phyloP scores from a whole-genome alignment of 35 echinoderm and acorn worm species.

The Amphiura filiformis region DNA sequence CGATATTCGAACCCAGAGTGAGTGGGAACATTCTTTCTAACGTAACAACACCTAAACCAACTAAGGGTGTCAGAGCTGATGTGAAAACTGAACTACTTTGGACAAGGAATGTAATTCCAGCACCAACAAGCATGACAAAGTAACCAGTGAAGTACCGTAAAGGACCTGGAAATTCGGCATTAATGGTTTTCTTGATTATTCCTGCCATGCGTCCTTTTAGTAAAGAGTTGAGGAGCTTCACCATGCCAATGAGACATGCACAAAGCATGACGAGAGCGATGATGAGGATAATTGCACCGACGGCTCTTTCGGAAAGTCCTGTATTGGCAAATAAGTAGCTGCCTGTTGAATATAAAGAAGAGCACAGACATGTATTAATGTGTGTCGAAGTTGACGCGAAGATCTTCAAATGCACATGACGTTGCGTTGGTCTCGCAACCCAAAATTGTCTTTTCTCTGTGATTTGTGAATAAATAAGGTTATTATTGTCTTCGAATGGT shows the following conservation, averaged over 20 bases:
- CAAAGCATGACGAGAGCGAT: slow-evolving; percentile 61
- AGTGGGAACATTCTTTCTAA: slow-evolving; percentile 87
- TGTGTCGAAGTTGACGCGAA: no score
- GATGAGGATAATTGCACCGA: slow-evolving; percentile 76
- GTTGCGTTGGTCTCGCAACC: no score
- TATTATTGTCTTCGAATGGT: no score
- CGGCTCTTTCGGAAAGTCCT: slow-evolving; percentile 71
- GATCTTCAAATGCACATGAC: no score
- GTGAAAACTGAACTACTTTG: slow-evolving; percentile 98
- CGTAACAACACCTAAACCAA: slow-evolving; percentile 88
- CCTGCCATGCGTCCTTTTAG: slow-evolving; percentile 71
- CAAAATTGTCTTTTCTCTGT: no score
- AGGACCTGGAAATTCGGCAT: slow-evolving; percentile 85
- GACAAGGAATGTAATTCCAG: slow-evolving; percentile 80
- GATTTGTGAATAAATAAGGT: no score
- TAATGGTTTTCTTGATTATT: slow-evolving; percentile 68
- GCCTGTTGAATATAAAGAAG: slow-evolving; percentile 47
- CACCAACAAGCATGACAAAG: slow-evolving; percentile 88
- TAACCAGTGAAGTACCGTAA: slow-evolving; percentile 82
- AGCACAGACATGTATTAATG: no score
- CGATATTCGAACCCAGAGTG: slow-evolving; percentile 90
- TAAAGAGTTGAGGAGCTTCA: slow-evolving; percentile 75
- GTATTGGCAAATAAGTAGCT: slow-evolving; percentile 73
- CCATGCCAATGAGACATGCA: slow-evolving; percentile 67
- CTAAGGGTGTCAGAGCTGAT: slow-evolving; percentile 86